Conservation (phyloP, 1,140 invertebrate species). For the Halesus radiatus region DNA sequence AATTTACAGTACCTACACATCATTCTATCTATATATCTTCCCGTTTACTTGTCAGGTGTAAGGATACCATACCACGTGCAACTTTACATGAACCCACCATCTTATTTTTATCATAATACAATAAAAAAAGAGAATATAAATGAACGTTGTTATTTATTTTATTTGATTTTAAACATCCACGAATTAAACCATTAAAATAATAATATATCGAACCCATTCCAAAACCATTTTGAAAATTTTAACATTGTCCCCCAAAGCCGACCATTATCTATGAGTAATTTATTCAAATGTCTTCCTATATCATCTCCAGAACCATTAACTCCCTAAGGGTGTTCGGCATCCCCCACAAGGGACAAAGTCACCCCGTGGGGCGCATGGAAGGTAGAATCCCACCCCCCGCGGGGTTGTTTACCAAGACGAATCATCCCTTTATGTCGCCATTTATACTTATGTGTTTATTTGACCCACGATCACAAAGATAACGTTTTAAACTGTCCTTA, state of each 20-base stretch:
- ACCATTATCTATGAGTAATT: not conserved
- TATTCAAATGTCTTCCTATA: constrained; percentile 20
- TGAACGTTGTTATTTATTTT: not conserved
- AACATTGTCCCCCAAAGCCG: not conserved
- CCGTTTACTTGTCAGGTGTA: too few relatives aligned
- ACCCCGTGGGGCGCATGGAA: not conserved
- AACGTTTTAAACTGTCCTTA: constrained; percentile 11
- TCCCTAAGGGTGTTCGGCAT: not conserved
- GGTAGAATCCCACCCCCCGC: constrained; percentile 9
- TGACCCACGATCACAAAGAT: constrained; percentile 31
- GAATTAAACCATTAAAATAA: not conserved
- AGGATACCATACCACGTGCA: not conserved
- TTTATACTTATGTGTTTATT: constrained; percentile 38
- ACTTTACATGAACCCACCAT: too few relatives aligned
- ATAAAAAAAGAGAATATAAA: not conserved
- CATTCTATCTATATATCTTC: too few relatives aligned
- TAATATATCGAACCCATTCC: not conserved
- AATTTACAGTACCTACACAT: too few relatives aligned
- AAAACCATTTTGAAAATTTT: not conserved
- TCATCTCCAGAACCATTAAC: constrained; percentile 5
- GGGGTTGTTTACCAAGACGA: constrained; percentile 26
- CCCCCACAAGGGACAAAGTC: not conserved
- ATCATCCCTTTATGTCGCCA: constrained; percentile 40
- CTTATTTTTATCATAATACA: too few relatives aligned
- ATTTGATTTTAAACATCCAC: not conserved